Evolutionary conservation across 2,113 vertebrate species (phyloP).

Genomic region (Climacteris rufus): DNA sequence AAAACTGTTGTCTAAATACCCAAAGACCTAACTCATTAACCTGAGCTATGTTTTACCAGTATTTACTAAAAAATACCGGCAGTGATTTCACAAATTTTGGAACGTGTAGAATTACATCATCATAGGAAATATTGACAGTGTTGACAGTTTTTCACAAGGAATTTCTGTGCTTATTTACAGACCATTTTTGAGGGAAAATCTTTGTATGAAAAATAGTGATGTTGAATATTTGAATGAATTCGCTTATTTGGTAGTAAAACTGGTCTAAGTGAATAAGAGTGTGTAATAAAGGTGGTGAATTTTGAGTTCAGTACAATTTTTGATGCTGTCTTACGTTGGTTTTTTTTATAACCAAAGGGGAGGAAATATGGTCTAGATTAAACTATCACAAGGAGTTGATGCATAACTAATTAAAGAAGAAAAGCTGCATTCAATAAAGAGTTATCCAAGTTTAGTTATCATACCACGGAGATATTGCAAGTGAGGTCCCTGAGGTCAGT

Average conservation of each 20-base stretch:
- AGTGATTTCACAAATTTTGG: not conserved
- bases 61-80: not conserved
- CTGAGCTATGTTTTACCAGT: not conserved
- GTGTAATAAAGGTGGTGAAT: not conserved
- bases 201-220: not conserved
- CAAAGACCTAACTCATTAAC: not conserved
- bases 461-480: slow-evolving; percentile 32
- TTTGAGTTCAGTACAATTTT: not conserved
- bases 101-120: not conserved
- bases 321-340: not conserved
- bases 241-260: not conserved
- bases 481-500: slow-evolving; percentile 20
- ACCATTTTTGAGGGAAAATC: not conserved
- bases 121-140: not conserved
- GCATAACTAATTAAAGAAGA: slow-evolving; percentile 41
- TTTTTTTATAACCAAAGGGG: not conserved
- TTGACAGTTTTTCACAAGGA: not conserved
- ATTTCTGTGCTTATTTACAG: not conserved
- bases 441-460: slow-evolving; percentile 23
- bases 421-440: slow-evolving; percentile 22
- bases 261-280: not conserved
- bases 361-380: not conserved
- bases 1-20: not conserved
- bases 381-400: not conserved
- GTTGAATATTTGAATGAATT: not conserved